phyloP scores from a whole-genome alignment of 1,140 invertebrate species.

The Cataglyphis hispanica region DNA sequence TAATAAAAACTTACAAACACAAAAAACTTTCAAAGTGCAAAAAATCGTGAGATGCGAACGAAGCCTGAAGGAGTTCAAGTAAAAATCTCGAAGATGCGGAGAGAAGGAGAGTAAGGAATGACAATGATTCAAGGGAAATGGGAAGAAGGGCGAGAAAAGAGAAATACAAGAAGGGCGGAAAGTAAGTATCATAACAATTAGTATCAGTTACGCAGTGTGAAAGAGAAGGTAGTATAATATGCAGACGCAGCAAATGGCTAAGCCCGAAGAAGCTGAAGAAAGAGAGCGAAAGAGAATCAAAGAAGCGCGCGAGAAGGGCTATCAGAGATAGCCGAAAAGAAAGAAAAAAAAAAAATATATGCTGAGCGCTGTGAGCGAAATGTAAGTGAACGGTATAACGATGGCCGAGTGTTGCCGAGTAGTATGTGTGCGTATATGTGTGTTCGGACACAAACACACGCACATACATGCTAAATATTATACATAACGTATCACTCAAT shows the following conservation, averaged over 20 bases:
- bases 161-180: neutral
- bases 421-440: neutral
- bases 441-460: too few relatives aligned
- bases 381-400: conserved; percentile 70
- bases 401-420: conserved; percentile 40
- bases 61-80: neutral
- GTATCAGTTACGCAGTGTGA: conserved; percentile 52
- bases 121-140: neutral
- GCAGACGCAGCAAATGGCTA: conserved; percentile 32
- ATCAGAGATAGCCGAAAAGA: conserved; percentile 56
- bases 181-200: conserved; percentile 50
- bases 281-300: conserved; percentile 49
- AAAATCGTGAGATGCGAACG: conserved; percentile 31
- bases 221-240: conserved; percentile 46
- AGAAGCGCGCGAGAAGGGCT: conserved; percentile 45
- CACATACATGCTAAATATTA: conserved; percentile 3
- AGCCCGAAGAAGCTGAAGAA: conserved; percentile 41
- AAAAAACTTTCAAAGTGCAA: neutral
- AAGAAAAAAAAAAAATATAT: conserved; percentile 52
- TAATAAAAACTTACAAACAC: neutral
- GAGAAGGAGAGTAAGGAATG: too few relatives aligned
- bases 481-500: conserved; percentile 27
- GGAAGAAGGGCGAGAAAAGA: neutral
- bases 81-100: conserved; percentile 13
- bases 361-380: conserved; percentile 37